Base-by-base conservation (phyloP, 2,797 vertebrate species). In the Momotus momota region DNA sequence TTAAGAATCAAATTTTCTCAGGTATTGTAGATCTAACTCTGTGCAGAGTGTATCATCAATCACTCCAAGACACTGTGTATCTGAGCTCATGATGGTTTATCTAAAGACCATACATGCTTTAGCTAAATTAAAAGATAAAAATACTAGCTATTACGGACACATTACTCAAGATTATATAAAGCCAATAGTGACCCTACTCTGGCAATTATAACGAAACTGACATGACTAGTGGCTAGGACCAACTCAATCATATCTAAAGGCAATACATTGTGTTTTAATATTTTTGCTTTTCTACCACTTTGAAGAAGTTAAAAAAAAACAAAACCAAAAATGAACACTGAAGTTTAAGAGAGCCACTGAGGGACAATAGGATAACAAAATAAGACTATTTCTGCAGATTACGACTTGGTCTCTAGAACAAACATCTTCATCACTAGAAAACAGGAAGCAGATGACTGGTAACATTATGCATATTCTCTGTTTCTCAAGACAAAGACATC, bases 81-180 rank as follows among this genome's bases (percentile, higher is more conserved):
- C 57, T 77, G 33, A 77, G 31, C 22, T 62, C 65, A 51, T 8
- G 3, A 77, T 31, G 38, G 15, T 82, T 77, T 87, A 81, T 15
- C 40, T 73, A 14, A 90, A 92, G 60, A 66, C 19, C 29, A 62
- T 14, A 7, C 18, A 38, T 33, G 10, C 26, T 91, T 93, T 55
- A 77, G 27, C 31, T 52, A 89, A 84, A 65, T 23, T 54, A 71
- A 72, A 94, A 74, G 25, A 23, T 95, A 58, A 83, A 93, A 90
- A 41, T 73, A 93, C 83, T 91, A 88, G 41, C 82, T 74, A 58
- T 81, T 90, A 88, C 41, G 58, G 67, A 77, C 57, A 81, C 45
- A 78, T 86, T 71, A 86, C 19, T 81, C 33, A 61, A 81, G 38
- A 90, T 79, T 67, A 78, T 31, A 61, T 23, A 92, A 94, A 94